Evolutionary conservation across 1,140 invertebrate genomes (phyloP), one percentile per base, ranked within the genome.

Genomic region (Dinoponera quadriceps): DNA sequence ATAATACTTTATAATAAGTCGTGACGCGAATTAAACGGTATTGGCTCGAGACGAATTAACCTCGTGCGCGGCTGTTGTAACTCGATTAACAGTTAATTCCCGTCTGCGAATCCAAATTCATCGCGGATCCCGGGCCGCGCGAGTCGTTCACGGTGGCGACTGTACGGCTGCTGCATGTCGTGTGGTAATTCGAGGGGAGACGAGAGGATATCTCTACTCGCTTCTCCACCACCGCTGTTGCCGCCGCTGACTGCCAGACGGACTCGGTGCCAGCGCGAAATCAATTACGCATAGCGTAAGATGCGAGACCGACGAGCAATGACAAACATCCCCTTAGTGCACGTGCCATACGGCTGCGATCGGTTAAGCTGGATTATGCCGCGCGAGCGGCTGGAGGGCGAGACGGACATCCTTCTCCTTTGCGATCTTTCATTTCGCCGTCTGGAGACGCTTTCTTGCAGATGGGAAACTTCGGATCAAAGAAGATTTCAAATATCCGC

Each of bases 231-330:
- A 69, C 29, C n/a, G 18, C 38, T 13, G 13, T 27, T 13, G 13
- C 14, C 22, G 63, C 14, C 38, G 72, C 11, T 18, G 80, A 55
- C 85, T 73, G 83, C 33, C 84, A 84, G 81, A 71, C 84, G 62
- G 48, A 80, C 73, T 14, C 54, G 54, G 54, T 72, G 65, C 54
- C 59, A 54, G 85, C 22, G 75, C 83, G 83, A 86, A 87, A 87
- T 87, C 86, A 87, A 87, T 87, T 87, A 87, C 73, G 73, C 85
- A 78, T 69, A 82, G 80, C 84, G 25, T 66, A 72, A 87, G 82
- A 81, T 68, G 69, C 69, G 68, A 84, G 55, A 38, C 65, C 80
- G 78, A 83, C 66, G 72, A 73, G 66, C 65, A 85, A 78, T 73
- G 86, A 87, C 84, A 81, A 87, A 84, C 84, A 87, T 80, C 84